Conservation (phyloP, 2,113 vertebrate genomes). For the Datnioides undecimradiatus region DNA sequence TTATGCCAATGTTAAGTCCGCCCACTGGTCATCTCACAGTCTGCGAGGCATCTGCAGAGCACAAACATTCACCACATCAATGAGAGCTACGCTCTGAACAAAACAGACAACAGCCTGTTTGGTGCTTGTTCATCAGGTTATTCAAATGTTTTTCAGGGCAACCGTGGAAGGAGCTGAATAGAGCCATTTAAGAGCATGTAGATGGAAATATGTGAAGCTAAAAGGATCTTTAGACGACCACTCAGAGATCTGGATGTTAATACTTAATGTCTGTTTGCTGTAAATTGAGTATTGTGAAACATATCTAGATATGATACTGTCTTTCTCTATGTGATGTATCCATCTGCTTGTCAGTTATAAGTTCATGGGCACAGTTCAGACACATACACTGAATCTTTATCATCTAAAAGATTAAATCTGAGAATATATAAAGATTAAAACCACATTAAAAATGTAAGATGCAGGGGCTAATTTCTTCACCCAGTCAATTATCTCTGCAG, state of each 20-base stretch:
- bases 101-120: constrained; percentile 27
- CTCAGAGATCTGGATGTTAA: constrained; percentile 16
- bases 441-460: background rate
- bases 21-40: constrained; percentile 69
- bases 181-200: constrained; percentile 6
- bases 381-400: background rate
- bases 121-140: constrained; percentile 21
- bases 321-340: background rate
- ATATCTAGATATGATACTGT: constrained; percentile 1
- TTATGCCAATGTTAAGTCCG: constrained; percentile 50
- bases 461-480: background rate
- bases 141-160: constrained; percentile 8
- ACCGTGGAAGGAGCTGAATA: constrained; percentile 15
- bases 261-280: background rate
- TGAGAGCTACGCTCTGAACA: constrained; percentile 35
- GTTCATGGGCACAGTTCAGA: background rate
- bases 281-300: background rate
- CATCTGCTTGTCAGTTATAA: background rate
- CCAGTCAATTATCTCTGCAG: constrained; percentile 28
- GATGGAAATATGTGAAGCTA: background rate
- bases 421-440: background rate
- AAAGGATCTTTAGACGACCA: constrained; percentile 9
- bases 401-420: background rate
- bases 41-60: constrained; percentile 63
- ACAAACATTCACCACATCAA: constrained; percentile 55